These are phyloP conservation scores for Acrobeloides nanus DNA, from an alignment of 2,888 invertebrate species.

Conservation along the genomic window DNA sequence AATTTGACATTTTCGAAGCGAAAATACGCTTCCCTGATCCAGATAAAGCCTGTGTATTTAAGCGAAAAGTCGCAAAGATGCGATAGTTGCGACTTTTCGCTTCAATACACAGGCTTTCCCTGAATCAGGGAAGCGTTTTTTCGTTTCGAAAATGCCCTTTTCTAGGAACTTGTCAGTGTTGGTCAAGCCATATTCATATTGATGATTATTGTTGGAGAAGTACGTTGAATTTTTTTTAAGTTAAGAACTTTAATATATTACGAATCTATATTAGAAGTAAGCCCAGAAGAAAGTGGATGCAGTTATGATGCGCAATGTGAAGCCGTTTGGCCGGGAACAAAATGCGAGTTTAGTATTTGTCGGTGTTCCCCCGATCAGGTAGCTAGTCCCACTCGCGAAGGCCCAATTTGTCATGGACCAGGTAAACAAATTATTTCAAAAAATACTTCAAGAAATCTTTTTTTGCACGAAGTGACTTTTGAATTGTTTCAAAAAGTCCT, in stretches of 20 bases:
- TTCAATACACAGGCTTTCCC: too few species aligned
- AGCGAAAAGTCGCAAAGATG: too few species aligned
- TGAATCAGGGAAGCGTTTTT: too few species aligned
- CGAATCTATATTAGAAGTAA: slow-evolving; percentile 26
- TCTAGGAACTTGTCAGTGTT: slow-evolving; percentile 32
- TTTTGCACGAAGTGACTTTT: too few species aligned
- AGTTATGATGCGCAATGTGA: slow-evolving; percentile 43
- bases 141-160: too few species aligned
- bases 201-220: slow-evolving; percentile 42
- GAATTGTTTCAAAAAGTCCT: too few species aligned
- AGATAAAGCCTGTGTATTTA: too few species aligned
- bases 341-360: slow-evolving; percentile 24
- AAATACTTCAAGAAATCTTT: too few species aligned
- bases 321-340: slow-evolving; percentile 38
- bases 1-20: too few species aligned
- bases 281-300: slow-evolving; percentile 41
- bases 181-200: slow-evolving; percentile 26
- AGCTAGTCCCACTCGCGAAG: slow-evolving; percentile 36
- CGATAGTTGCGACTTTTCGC: too few species aligned
- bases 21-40: too few species aligned
- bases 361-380: slow-evolving; percentile 27
- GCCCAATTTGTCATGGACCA: slow-evolving; percentile 38
- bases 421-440: slow-evolving; percentile 17
- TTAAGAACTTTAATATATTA: slow-evolving; percentile 1
- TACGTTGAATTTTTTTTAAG: slow-evolving; percentile 12